Base-by-base conservation (phyloP, 1,140 invertebrate genomes). In the Lordiphosa collinella region DNA sequence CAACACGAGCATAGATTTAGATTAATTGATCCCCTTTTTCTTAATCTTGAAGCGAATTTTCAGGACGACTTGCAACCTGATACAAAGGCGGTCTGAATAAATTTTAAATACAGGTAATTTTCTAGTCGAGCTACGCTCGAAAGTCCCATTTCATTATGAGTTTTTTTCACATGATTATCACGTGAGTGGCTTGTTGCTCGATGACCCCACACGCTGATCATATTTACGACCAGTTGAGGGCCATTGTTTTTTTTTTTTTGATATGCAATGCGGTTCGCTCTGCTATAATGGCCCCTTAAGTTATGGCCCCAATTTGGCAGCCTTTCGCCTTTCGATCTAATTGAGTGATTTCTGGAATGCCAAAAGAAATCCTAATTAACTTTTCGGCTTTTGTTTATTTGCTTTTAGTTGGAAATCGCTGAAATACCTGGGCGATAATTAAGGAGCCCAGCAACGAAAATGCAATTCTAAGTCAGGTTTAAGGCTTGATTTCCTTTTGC, bases 161-260 rank as follows among this genome's bases (percentile, higher is more conserved):
- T 11, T 22, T 60, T 80, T 82, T 72, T 82, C 78, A 82, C 78
- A 84, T 82, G 76, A 82, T 82, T 84, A 84, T 84, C 78, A 85
- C 78, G 68, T 84, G 76, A 78, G 71, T 53, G 25, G 25, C 25
- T 29, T 43, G 48, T 49, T 46, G 48, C 54, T 64, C 57, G 46
- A 38, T 70, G 67, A 70, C 67, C 67, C 40, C 67, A 61, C 66
- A 66, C 66, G 52, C 48, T 56, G 57, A 25, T 36, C 35, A 54
- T 43, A 40, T 60, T 56, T 56, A 61, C 49, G 52, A 18, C 34
- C 51, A 55, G 38, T 55, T 50, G 41, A n/a, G 35, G 58, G 48
- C 41, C 56, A 56, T 61, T 65, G 56, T 25, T 40, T 51, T 22
- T 16, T 40, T 51, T 22, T 16, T 16, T 22, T 54, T 64, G 16